A percentile compares a stretch with the other conserved stretches of the same genome.
Evolutionary conservation across 2,888 invertebrate genomes (phyloP).

Genomic region (Dasysyrphus tricinctus): DNA sequence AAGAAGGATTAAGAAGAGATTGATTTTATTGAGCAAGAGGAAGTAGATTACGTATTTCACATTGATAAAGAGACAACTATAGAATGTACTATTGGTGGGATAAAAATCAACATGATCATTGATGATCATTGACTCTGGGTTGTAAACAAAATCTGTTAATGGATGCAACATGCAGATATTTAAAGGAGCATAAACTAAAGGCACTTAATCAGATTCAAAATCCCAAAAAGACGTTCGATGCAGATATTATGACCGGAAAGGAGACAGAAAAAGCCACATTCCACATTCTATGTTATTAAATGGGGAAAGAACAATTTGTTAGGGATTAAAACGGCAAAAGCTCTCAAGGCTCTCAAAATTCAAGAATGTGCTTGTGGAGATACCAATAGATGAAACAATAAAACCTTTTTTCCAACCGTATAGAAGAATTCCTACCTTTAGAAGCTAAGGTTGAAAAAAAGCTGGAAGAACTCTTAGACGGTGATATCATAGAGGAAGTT

Average conservation of each 20-base stretch:
- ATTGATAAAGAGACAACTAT: conserved; percentile 43
- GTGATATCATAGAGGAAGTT: conserved; percentile 39
- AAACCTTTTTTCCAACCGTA: conserved; percentile 29
- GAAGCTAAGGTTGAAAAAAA: conserved; percentile 31
- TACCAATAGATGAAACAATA: conserved; percentile 28
- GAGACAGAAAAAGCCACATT: conserved; percentile 19
- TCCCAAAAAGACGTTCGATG: conserved; percentile 37
- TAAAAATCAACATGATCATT: conserved; percentile 40
- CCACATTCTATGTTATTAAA: conserved; percentile 14
- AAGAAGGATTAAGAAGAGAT: conserved; percentile 42
- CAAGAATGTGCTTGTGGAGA: conserved; percentile 33
- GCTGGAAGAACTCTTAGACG: not conserved
- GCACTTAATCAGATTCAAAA: conserved; percentile 35
- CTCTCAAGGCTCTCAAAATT: conserved; percentile 37
- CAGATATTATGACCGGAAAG: conserved; percentile 13
- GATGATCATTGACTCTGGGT: too few relatives aligned
- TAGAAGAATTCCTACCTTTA: conserved; percentile 32
- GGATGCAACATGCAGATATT: conserved; percentile 34
- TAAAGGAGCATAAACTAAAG: conserved; percentile 20
- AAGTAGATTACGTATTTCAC: conserved; percentile 46
- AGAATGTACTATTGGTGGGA: conserved; percentile 33
- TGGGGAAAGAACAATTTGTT: conserved; percentile 40
- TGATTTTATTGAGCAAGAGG: conserved; percentile 45
- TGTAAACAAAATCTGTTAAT: conserved; percentile 38
- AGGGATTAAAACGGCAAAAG: conserved; percentile 28